phyloP scores from a whole-genome alignment of 2,888 invertebrate genomes.

The Ligdia adustata region DNA sequence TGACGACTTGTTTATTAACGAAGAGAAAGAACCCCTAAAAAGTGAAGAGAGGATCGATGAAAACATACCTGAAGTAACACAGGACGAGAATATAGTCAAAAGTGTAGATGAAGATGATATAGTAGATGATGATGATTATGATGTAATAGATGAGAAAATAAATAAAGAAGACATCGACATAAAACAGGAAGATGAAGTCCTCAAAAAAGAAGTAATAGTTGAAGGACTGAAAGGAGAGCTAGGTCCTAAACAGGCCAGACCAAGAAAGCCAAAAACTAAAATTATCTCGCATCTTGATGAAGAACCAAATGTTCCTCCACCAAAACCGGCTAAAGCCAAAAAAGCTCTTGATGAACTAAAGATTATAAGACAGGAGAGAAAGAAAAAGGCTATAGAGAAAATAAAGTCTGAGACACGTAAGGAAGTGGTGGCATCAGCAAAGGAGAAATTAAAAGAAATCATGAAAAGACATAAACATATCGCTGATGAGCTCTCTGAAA shows the following conservation, averaged over 20 bases:
- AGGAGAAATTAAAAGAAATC: conserved; percentile 77
- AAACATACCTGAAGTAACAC: background rate
- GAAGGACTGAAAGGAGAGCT: conserved; percentile 22
- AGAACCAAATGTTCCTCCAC: conserved; percentile 25
- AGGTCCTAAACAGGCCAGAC: conserved; percentile 44
- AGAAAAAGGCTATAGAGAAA: conserved; percentile 73
- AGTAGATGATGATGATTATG: background rate
- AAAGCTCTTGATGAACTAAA: conserved; percentile 63
- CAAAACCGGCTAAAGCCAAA: conserved; percentile 52
- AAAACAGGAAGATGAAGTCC: conserved; percentile 16
- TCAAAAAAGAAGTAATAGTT: conserved; percentile 16
- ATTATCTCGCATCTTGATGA: conserved; percentile 19
- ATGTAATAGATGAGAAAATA: background rate
- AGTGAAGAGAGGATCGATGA: conserved; percentile 13
- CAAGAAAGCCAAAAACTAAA: conserved; percentile 48
- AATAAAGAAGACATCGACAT: conserved; percentile 8
- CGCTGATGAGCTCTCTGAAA: conserved; percentile 63
- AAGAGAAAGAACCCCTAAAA: conserved; percentile 23
- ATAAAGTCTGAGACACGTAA: conserved; percentile 76
- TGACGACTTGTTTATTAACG: background rate
- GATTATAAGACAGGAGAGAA: conserved; percentile 62
- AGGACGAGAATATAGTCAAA: conserved; percentile 25
- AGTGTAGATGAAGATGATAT: background rate
- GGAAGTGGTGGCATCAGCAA: conserved; percentile 77
- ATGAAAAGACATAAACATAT: conserved; percentile 78